phyloP scores from a whole-genome alignment of 23 tunicate genomes.

The Phallusia fumigata region DNA sequence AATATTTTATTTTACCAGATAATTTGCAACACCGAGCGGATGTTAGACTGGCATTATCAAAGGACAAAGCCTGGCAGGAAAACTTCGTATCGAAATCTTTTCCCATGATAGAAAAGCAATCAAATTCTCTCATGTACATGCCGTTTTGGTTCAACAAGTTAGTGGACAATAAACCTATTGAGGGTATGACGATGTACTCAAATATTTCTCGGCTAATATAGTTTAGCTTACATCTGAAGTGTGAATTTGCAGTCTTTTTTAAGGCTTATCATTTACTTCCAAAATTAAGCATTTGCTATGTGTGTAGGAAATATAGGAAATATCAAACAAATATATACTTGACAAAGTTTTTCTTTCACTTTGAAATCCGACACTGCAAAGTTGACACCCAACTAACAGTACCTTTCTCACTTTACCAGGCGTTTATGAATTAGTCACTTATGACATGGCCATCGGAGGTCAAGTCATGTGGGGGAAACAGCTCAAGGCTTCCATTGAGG shows the following conservation, averaged over 20 bases:
- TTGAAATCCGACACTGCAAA: no score
- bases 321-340: no score
- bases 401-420: constrained; percentile 37
- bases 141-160: constrained; percentile 42
- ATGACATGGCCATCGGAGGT: constrained; percentile 61
- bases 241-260: no score
- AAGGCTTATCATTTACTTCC: no score
- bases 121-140: constrained; percentile 42
- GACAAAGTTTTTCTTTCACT: no score
- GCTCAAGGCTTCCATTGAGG: constrained; percentile 35
- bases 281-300: no score
- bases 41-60: constrained; percentile 43
- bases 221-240: no score
- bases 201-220: no score
- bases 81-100: constrained; percentile 24
- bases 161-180: no score
- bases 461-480: constrained; percentile 59
- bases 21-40: constrained; percentile 43
- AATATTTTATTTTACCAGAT: not conserved
- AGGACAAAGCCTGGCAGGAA: constrained; percentile 51
- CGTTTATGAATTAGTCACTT: constrained; percentile 45
- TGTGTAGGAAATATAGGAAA: no score
- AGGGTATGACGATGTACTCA: no score
- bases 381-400: no score
- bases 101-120: constrained; percentile 24